Base-by-base conservation (phyloP, 2,888 invertebrate species). In the Mesoligia furuncula region DNA sequence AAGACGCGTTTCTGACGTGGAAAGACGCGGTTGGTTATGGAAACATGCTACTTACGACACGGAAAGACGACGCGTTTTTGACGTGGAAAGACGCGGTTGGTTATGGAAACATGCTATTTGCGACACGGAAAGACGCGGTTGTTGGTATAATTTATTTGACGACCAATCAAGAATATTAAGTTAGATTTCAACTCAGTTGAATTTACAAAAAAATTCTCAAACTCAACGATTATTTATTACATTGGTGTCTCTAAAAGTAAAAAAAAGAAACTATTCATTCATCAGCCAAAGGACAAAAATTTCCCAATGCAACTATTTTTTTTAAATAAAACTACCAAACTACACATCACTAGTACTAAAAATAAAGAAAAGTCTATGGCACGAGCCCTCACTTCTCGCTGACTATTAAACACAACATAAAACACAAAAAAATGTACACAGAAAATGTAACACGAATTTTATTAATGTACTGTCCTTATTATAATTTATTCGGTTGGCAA, bases 341-440 rank as follows among this genome's bases (percentile, higher is more conserved):
- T 86, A 88, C 84, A 86, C 76, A 87, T 84, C 79, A 85, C 75
- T 85, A 88, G 85, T 73, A 71, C 78, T 75, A 84, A 81, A 75
- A 83, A 73, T 57, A 70, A 84, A 83, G 27, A 45, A 81, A 85
- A 86, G 88, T 89, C 86, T 90, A 90, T 90, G 91, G 90, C 91
- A 90, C 92, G 89, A 92, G 90, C 92, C 93, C 91, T 89, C 91
- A 93, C 93, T 89, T 91, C 90, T 91, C 93, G 91, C 91, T 92
- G 85, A 88, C 90, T 91, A 91, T 90, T 90, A 91, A 91, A 91
- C 89, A 93, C 91, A 91, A 92, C 94, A 92, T 92, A 90, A 89
- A 90, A 86, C 73, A 88, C 85, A 89, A 87, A 84, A 73, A 82
- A 81, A 86, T 85, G 81, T 90, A 87, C 86, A 89, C 85, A 89